Evolutionary conservation across 2,888 invertebrate species (phyloP), one percentile per base, ranked within the genome.

Genomic region (Drosophila infuscata): DNA sequence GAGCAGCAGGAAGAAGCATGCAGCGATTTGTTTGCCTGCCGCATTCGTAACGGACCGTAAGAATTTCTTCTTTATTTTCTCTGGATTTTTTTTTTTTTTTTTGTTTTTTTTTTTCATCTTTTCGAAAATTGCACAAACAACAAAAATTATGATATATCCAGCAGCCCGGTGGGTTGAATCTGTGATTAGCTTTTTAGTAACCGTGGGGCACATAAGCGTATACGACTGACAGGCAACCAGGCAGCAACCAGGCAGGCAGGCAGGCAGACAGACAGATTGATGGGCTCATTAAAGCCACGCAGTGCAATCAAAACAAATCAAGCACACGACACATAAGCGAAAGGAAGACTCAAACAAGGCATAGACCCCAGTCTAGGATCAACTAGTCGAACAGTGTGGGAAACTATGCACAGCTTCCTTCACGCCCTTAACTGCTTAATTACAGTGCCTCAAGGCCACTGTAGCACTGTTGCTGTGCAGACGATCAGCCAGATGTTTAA

Each of bases 231-330:
- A 59, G 72, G 61, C 77, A 63, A 20, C 11, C 3, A 36, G 17
- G 36, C 62, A 20, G 20, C 8, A 36, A 7, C 15, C 62, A 60
- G 70, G 60, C 76, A 64, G 78, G 52, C 48, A 12, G n/a, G 20
- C n/a, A 32, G 51, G 20, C 41, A 30, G 57, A 43, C 63, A 57
- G 72, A 62, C 78, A 70, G 84, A 82, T 88, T 82, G 88, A 85
- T 84, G 79, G 78, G 70, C 80, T 85, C 88, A 86, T 90, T 86
- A 86, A 88, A 88, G 86, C 88, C 85, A 86, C 80, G 85, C 85
- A 85, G 86, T 62, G 88, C 77, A 86, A 88, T 86, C 90, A 90
- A 85, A 86, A 88, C 88, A 90, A 90, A 90, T 82, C 89, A 85
- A 88, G 63, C 66, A 53, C 84, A 85, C 88, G 90, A 85, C 86